phyloP scores from a whole-genome alignment of 2,888 invertebrate species.

The Cheilosia impressa region DNA sequence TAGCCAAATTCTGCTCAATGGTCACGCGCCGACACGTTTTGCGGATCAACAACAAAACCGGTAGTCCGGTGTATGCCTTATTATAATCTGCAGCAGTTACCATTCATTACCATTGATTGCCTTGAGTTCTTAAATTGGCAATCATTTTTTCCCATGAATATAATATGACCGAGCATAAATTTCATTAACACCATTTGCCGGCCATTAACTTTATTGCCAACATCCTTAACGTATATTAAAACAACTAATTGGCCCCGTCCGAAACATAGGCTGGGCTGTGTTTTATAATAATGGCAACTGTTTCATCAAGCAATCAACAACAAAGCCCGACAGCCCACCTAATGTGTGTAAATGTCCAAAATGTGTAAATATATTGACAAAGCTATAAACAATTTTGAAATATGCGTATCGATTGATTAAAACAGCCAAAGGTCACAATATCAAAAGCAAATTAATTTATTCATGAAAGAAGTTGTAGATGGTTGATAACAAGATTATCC shows the following conservation, averaged over 20 bases:
- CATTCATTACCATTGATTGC: conserved; percentile 12
- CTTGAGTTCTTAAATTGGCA: conserved; percentile 14
- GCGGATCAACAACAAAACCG: not conserved
- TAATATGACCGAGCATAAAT: conserved; percentile 1
- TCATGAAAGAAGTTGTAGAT: conserved; percentile 1
- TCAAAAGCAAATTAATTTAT: conserved; percentile 19
- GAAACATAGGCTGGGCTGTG: not conserved
- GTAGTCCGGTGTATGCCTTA: not conserved
- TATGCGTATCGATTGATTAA: conserved; percentile 20
- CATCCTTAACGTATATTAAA: conserved; percentile 14
- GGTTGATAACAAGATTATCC: conserved; percentile 10
- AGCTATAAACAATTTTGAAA: conserved; percentile 44
- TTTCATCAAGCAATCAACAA: conserved; percentile 32
- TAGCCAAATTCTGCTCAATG: too few relatives aligned
- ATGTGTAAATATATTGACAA: conserved; percentile 24
- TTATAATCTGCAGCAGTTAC: not conserved
- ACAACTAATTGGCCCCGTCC: not conserved
- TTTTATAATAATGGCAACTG: conserved; percentile 11
- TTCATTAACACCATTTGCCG: conserved; percentile 31
- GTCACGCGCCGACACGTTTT: not conserved
- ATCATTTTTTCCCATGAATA: conserved; percentile 35
- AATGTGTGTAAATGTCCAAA: conserved; percentile 44
- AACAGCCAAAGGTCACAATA: conserved; percentile 9
- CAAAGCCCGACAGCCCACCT: not conserved
- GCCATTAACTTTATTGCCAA: conserved; percentile 20